These are phyloP conservation scores for Melanostigma gelatinosum DNA, from an alignment of 2,113 vertebrate species.

Conservation along the genomic window DNA sequence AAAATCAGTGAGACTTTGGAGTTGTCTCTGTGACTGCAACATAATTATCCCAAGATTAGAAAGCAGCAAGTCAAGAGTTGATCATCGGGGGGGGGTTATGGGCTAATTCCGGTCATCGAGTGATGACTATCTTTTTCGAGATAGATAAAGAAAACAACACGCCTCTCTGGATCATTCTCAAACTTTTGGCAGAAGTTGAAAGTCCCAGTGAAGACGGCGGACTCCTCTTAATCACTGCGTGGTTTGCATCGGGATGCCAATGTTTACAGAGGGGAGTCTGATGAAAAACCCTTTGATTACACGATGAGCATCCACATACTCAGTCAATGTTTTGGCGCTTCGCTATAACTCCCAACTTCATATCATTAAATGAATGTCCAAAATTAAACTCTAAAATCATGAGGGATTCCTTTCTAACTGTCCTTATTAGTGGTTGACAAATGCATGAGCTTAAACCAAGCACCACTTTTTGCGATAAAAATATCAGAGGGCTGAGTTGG, in stretches of 20 bases:
- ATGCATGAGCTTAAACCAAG: constrained; percentile 51
- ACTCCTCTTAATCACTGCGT: constrained; percentile 72
- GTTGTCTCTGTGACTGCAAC: constrained; percentile 33
- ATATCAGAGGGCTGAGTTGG: constrained; percentile 28
- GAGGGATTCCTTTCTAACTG: constrained; percentile 48
- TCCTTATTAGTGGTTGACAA: constrained; percentile 62
- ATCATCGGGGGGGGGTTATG: constrained; percentile 54
- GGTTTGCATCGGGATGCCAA: constrained; percentile 72
- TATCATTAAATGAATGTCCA: constrained; percentile 56
- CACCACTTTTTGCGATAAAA: constrained; percentile 47
- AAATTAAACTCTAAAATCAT: constrained; percentile 59
- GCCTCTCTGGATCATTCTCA: constrained; percentile 69
- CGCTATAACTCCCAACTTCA: constrained; percentile 39
- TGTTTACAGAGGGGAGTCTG: constrained; percentile 78
- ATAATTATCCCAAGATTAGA: constrained; percentile 54
- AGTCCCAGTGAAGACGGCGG: constrained; percentile 65
- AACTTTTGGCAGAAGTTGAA: constrained; percentile 74
- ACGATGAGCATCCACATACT: constrained; percentile 58
- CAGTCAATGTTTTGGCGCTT: constrained; percentile 54
- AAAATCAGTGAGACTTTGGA: constrained; percentile 47
- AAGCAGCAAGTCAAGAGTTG: constrained; percentile 53
- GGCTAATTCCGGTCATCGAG: constrained; percentile 49
- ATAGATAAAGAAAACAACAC: constrained; percentile 71
- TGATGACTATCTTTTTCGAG: constrained; percentile 71
- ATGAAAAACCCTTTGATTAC: constrained; percentile 78